Base-by-base conservation (phyloP, 2,888 invertebrate species). In the Monoplex corrugatus region DNA sequence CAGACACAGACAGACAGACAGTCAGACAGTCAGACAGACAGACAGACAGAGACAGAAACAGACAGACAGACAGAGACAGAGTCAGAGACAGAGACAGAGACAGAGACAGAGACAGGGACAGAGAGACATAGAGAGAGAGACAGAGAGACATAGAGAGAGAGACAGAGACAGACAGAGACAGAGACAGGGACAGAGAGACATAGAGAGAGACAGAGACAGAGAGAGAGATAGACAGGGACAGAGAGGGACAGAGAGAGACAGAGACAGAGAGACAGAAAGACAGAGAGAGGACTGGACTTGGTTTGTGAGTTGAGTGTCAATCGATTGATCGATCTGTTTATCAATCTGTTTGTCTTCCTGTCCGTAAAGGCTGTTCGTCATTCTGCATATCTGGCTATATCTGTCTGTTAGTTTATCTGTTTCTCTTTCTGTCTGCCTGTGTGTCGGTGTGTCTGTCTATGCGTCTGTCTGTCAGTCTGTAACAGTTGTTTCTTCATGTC, bases 221-320 rank as follows among this genome's bases (percentile, higher is more conserved):
- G 68, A 68, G 68, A 68, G 68, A 63, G 68, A 68, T 6, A 68
- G 68, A 68, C n/a, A 23, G 68, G 32, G 68, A 68, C n/a, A n/a
- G 68, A 2, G 68, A n/a, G 68, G n/a, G 68, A n/a, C n/a, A 68
- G 68, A 68, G 68, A 68, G n/a, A 68, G 68, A 68, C 63, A 68
- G 68, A 68, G n/a, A n/a, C n/a, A 68, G n/a, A 68, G 68, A 68
- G 63, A 2, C 6, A 16, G 68, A 23, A 1, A 16, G 68, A 2
- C n/a, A 0, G 68, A 68, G 68, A 2, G 68, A 1, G 68, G 57
- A 10, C 2, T 10, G 57, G 57, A 10, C 19, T 16, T 5, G 57
- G 2, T 57, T 10, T 23, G 10, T 10, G 57, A 23, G 10, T 57
- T 23, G 19, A 57, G 57, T 5, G 16, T 57, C 28, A 16, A 23